Percentiles rank a stretch among this genome's conserved stretches.
Conservation (phyloP, 53 echinoderm and acorn worm genomes). For the Pentamera pediparva region DNA sequence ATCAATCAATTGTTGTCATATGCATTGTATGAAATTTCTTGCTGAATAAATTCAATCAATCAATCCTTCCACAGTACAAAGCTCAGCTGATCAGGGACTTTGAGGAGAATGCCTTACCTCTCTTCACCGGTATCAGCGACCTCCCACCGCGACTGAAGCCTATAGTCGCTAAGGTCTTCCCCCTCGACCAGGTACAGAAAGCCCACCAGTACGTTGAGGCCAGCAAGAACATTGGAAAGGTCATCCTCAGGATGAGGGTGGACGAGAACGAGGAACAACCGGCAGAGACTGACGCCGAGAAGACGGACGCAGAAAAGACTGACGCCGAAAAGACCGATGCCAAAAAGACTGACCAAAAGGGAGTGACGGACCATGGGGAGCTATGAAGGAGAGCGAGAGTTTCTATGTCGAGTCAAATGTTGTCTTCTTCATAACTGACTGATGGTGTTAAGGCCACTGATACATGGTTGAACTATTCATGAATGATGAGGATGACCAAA, state of each 20-base stretch:
- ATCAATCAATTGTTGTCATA: too few species aligned
- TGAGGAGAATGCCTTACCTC: constrained; percentile 53
- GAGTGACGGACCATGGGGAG: not conserved
- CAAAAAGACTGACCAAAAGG: not conserved
- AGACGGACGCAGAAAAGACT: too few species aligned
- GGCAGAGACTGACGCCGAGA: not conserved
- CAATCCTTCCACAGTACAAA: constrained; percentile 69
- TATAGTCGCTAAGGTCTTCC: constrained; percentile 64
- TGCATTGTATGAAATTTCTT: too few species aligned
- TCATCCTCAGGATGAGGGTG: constrained; percentile 47
- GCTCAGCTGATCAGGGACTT: constrained; percentile 59
- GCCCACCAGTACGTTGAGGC: constrained; percentile 70
- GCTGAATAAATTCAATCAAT: too few species aligned
- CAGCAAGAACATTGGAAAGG: constrained; percentile 86
- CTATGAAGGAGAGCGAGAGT: too few species aligned
- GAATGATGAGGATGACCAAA: too few species aligned
- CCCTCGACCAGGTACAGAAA: constrained; percentile 57
- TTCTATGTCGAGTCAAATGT: too few species aligned
- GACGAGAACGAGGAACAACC: not conserved
- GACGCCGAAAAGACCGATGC: too few species aligned
- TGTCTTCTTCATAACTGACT: too few species aligned
- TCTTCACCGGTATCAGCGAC: constrained; percentile 31
- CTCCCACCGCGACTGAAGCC: constrained; percentile 30
- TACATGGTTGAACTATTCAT: too few species aligned
- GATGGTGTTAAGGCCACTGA: too few species aligned